These are phyloP conservation scores for Zhuqinia jingwanae DNA, from an alignment of 2,888 invertebrate species.

Conservation along the genomic window DNA sequence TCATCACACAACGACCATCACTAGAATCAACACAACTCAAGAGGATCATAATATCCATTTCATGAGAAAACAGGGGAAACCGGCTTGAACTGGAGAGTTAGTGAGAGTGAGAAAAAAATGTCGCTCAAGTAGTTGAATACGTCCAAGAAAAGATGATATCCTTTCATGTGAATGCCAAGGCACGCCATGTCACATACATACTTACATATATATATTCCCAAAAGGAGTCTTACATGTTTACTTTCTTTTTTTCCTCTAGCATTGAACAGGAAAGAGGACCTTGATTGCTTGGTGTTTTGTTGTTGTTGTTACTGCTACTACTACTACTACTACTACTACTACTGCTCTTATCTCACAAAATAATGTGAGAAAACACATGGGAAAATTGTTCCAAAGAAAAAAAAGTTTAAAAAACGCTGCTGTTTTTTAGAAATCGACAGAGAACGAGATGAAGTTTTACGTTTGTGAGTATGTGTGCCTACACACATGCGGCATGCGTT, in stretches of 20 bases:
- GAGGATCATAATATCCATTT: conserved; percentile 43
- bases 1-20: background rate
- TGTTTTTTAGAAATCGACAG: background rate
- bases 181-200: background rate
- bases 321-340: too few species aligned
- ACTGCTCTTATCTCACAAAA: conserved; percentile 15
- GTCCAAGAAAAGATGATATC: background rate
- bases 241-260: conserved; percentile 10
- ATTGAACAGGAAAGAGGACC: conserved; percentile 28
- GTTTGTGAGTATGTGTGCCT: too few species aligned
- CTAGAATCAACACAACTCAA: background rate
- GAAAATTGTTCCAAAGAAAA: conserved; percentile 29
- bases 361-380: conserved; percentile 46
- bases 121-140: background rate
- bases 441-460: background rate
- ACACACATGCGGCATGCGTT: background rate
- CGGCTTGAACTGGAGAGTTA: too few species aligned
- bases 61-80: conserved; percentile 4
- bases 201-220: too few species aligned
- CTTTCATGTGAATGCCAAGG: conserved; percentile 36
- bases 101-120: conserved; percentile 19
- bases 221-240: conserved; percentile 24
- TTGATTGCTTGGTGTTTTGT: conserved; percentile 36
- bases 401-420: background rate
- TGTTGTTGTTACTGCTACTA: background rate